Base-by-base conservation (phyloP, 1,140 invertebrate genomes). In the Orussus abietinus region DNA sequence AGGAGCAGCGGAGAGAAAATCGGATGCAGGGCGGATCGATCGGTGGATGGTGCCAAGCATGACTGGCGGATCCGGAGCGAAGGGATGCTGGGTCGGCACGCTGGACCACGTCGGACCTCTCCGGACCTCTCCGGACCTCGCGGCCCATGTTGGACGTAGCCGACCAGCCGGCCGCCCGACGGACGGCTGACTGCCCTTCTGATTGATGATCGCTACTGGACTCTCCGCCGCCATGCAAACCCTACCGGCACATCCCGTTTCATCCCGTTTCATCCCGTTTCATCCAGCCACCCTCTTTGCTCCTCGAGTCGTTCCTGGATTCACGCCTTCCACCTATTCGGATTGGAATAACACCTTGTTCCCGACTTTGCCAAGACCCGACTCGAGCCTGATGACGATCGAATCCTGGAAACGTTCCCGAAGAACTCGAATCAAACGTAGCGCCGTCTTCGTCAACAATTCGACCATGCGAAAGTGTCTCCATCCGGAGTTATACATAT, bases 131-230 rank as follows among this genome's bases (percentile, higher is more conserved):
- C 13, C 4, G 11, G 17, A 18, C 31, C 33, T 33, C 31, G 29
- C 43, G 31, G 32, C 26, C 38, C n/a, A n/a, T n/a, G n/a, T n/a
- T 42, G 45, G 34, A 47, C 35, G 39, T 31, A 38, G 30, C 19
- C 33, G 45, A 48, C 42, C 64, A 66, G 65, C 64, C 66, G 66
- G 61, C 65, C 66, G 64, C 68, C 64, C 58, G 62, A 65, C 61
- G 59, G 59, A 58, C 51, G 59, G 64, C 51, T 55, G 58, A 55
- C 61, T 53, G 55, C 51, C 49, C 52, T 66, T 54, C 64, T 69
- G 66, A 68, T 66, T 68, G 65, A 69, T 66, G 65, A 69, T 65
- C 62, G 56, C 65, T 66, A 69, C 64, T 52, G 66, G 63, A 69
- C 64, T 68, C 65, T 59, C 55, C 51, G 64, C 62, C 64, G 65